Conservation (phyloP, 2,888 invertebrate genomes). For the Thera obeliscata region DNA sequence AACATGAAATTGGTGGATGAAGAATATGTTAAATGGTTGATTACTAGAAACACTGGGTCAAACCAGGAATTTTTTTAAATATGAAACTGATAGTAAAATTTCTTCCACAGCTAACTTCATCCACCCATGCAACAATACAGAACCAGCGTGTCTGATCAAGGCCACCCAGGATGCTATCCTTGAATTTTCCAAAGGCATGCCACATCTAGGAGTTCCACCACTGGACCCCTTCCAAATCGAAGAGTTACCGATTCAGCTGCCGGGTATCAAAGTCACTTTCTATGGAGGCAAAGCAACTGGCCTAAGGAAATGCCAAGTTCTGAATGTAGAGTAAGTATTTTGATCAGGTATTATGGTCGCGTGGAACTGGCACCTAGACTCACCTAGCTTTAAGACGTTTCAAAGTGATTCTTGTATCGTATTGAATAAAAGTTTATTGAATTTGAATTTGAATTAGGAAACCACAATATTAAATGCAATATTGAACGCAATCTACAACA, state of each 20-base stretch:
- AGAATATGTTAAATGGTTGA: no score
- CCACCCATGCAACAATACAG: conserved; percentile 74
- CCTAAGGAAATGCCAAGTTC: conserved; percentile 71
- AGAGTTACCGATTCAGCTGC: conserved; percentile 75
- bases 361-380: no score
- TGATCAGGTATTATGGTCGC: no score
- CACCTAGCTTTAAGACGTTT: no score
- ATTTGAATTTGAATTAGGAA: no score
- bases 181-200: conserved; percentile 73
- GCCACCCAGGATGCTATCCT: conserved; percentile 76
- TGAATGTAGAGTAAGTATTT: conserved; percentile 76
- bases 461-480: not conserved
- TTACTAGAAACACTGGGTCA: not conserved
- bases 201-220: conserved; percentile 69
- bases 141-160: conserved; percentile 68
- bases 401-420: no score
- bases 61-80: not conserved
- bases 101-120: conserved; percentile 72
- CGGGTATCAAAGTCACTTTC: conserved; percentile 78
- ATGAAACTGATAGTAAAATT: not conserved
- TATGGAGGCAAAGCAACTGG: conserved; percentile 75
- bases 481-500: conserved; percentile 18
- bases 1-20: no score
- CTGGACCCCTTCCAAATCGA: conserved; percentile 76
- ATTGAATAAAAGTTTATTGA: no score